Evolutionary conservation across 2,113 vertebrate genomes (phyloP).

Genomic region (Haliaeetus leucogaster): DNA sequence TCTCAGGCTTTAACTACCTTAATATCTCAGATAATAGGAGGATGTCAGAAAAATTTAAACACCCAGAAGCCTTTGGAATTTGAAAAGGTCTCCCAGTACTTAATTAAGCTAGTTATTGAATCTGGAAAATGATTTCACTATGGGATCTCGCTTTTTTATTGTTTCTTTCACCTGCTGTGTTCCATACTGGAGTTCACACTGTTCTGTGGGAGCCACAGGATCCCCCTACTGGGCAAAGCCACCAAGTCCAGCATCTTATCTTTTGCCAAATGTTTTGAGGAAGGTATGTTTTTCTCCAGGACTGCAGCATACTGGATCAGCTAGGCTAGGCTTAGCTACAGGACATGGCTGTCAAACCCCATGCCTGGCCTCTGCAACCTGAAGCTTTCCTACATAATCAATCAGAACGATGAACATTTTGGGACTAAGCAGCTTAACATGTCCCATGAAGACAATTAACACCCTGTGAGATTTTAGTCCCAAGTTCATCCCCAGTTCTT

Average conservation of each 20-base stretch:
- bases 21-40: slow-evolving; percentile 43
- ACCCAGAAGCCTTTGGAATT: slow-evolving; percentile 31
- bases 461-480: neutral
- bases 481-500: neutral
- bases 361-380: neutral
- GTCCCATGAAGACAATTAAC: neutral
- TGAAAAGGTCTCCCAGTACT: neutral
- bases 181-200: neutral
- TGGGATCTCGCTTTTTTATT: neutral
- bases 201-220: neutral
- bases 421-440: neutral
- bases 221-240: neutral
- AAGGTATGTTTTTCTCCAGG: neutral
- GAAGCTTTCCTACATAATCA: neutral
- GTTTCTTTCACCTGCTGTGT: neutral
- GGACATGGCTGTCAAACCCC: neutral
- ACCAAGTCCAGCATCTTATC: neutral
- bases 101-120: slow-evolving; percentile 17
- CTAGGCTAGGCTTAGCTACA: neutral
- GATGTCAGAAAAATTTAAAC: slow-evolving; percentile 38
- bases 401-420: neutral
- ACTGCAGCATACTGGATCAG: neutral
- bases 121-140: neutral
- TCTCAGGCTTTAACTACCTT: slow-evolving; percentile 55
- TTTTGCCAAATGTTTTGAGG: neutral